Conservation (phyloP, 1,140 invertebrate species). For the Sarcophaga bullata region DNA sequence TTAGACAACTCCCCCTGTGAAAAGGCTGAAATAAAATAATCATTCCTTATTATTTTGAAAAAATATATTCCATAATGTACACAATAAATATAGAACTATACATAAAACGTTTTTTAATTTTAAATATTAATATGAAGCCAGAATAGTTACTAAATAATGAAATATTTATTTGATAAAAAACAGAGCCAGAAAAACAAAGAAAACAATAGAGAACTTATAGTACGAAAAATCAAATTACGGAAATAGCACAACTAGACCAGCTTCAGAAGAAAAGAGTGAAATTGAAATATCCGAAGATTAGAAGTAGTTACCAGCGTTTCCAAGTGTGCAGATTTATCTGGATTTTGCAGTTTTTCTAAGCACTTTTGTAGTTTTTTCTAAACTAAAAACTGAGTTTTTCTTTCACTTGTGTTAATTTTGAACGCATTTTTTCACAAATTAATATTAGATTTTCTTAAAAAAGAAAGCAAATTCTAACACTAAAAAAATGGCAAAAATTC, state of each 20-base stretch:
- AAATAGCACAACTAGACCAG: not conserved
- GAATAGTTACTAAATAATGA: not conserved
- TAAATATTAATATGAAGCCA: not conserved
- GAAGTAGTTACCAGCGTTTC: too few relatives aligned
- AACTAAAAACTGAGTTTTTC: too few relatives aligned
- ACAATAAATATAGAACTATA: not conserved
- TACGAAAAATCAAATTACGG: not conserved
- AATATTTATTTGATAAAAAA: not conserved
- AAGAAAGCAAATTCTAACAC: too few relatives aligned
- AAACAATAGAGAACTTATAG: not conserved
- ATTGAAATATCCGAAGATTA: too few relatives aligned
- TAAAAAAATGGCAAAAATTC: too few relatives aligned
- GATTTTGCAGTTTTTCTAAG: too few relatives aligned
- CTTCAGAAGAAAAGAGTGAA: too few relatives aligned
- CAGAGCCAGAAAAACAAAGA: not conserved
- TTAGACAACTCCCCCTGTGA: conserved; percentile 90
- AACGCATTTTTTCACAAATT: too few relatives aligned
- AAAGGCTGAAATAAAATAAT: conserved; percentile 74
- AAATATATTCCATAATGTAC: not conserved
- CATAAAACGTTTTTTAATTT: not conserved
- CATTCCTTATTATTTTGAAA: not conserved
- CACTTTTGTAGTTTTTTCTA: too few relatives aligned
- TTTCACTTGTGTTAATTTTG: too few relatives aligned
- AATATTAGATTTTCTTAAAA: too few relatives aligned
- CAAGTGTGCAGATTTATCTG: too few relatives aligned